Evolutionary conservation across 2,113 vertebrate genomes (phyloP), one percentile per base, ranked within the genome.

Genomic region (Colossoma macropomum): DNA sequence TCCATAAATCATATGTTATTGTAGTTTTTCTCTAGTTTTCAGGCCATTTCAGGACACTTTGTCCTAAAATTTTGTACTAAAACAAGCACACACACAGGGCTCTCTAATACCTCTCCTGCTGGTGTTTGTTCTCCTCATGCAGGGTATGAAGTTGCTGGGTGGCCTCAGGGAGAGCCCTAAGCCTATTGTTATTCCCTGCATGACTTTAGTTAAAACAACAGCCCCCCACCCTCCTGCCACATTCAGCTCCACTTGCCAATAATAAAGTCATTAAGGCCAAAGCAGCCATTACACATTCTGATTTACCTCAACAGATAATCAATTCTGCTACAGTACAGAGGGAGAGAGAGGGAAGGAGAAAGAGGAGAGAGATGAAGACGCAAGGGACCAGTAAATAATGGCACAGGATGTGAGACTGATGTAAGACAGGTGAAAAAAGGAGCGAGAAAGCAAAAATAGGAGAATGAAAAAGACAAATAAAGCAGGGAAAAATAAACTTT

Each of bases 101-200:
- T 27, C 13, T 68, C 34, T 45, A 69, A 69, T 23, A 23, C 32
- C 11, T 15, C 34, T 25, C 30, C 32, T 30, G 50, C 16, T 69
- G 38, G 19, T 59, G 63, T 66, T 75, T 75, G 28, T 13, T 59
- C 54, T 41, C 30, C 32, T 38, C 56, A 76, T 71, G 34, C 16
- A 9, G 23, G 68, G 38, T 45, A 21, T 34, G 8, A 59, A 59
- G 28, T 56, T 59, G 11, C 30, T n/a, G 25, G 6, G n/a, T 25
- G 28, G 77, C 16, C 23, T 48, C 25, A 30, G 62, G 3, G 3
- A 23, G 62, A 48, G 27, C 65, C 11, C 62, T 65, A 32, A 48
- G 60, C 30, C 72, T 38, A 91, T 92, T 93, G 83, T 87, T 86
- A 93, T 93, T 92, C 92, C 69, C 87, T 75, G 85, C 86, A 80